These are phyloP conservation scores for Cavia porcellus DNA, from an alignment of 2,113 vertebrate species.

Conservation along the genomic window DNA sequence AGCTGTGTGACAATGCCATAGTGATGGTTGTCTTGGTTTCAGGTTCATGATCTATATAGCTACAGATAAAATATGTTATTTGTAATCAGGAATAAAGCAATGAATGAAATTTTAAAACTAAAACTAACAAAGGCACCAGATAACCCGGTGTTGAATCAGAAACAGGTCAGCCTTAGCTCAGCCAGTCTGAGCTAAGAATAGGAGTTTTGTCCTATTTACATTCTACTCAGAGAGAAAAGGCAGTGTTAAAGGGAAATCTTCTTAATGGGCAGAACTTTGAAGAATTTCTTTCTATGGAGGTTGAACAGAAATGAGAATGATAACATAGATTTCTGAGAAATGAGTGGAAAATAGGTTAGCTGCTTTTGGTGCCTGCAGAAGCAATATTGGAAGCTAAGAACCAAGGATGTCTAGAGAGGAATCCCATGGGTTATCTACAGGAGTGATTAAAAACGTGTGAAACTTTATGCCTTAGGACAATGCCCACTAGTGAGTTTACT, in stretches of 20 bases:
- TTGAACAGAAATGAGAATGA: not conserved
- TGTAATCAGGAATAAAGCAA: not conserved
- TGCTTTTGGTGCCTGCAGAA: not conserved
- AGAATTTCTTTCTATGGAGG: not conserved
- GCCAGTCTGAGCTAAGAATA: not conserved
- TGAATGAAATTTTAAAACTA: not conserved
- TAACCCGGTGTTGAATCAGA: not conserved
- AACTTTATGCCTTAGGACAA: not conserved
- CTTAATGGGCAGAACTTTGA: not conserved
- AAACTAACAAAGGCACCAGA: not conserved
- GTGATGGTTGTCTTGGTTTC: not conserved
- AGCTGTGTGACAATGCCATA: not conserved
- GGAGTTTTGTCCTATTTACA: not conserved
- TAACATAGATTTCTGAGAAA: not conserved
- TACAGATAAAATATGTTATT: not conserved
- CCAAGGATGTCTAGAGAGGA: not conserved
- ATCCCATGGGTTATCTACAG: not conserved
- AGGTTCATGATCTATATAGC: not conserved
- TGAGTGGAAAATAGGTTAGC: not conserved
- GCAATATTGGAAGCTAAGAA: not conserved
- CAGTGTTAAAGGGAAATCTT: not conserved
- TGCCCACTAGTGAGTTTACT: not conserved
- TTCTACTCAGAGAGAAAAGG: not conserved
- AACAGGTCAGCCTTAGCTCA: not conserved
- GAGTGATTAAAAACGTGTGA: not conserved